phyloP scores from a whole-genome alignment of 1,140 invertebrate species.

The Papilio glaucus region DNA sequence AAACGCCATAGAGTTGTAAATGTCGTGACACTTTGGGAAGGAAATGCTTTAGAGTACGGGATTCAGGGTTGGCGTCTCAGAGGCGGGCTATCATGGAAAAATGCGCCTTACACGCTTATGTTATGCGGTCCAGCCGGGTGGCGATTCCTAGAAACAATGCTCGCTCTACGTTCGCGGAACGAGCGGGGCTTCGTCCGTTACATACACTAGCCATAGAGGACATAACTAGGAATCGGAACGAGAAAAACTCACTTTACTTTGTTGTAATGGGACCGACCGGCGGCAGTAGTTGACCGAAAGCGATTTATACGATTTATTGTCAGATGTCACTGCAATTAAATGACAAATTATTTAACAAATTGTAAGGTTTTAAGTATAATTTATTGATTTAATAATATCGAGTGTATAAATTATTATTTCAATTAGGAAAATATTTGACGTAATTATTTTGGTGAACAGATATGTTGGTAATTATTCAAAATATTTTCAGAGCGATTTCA shows the following conservation, averaged over 20 bases:
- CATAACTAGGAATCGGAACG: constrained; percentile 67
- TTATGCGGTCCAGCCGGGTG: constrained; percentile 67
- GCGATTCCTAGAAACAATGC: constrained; percentile 78
- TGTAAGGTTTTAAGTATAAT: no score
- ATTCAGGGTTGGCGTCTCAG: constrained; percentile 69
- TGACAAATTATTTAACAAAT: constrained; percentile 14
- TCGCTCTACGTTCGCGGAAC: constrained; percentile 68
- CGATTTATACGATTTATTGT: constrained; percentile 69
- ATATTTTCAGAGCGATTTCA: no score
- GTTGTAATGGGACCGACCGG: constrained; percentile 68
- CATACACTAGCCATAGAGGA: constrained; percentile 63
- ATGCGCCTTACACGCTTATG: constrained; percentile 59
- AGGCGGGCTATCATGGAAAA: constrained; percentile 58
- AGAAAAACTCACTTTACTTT: constrained; percentile 74
- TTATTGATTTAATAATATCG: no score
- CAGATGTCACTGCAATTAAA: constrained; percentile 59
- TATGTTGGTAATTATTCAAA: no score
- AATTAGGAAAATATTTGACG: no score
- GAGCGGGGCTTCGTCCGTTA: constrained; percentile 73
- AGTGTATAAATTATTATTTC: no score
- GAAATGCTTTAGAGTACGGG: constrained; percentile 63
- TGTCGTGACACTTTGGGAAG: constrained; percentile 55
- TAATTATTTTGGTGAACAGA: no score
- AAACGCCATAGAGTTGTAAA: constrained; percentile 59
- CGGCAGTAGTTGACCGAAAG: constrained; percentile 51